These are phyloP conservation scores for Actinia tenebrosa DNA, from an alignment of 64 coral and sea anemone species.

Conservation along the genomic window DNA sequence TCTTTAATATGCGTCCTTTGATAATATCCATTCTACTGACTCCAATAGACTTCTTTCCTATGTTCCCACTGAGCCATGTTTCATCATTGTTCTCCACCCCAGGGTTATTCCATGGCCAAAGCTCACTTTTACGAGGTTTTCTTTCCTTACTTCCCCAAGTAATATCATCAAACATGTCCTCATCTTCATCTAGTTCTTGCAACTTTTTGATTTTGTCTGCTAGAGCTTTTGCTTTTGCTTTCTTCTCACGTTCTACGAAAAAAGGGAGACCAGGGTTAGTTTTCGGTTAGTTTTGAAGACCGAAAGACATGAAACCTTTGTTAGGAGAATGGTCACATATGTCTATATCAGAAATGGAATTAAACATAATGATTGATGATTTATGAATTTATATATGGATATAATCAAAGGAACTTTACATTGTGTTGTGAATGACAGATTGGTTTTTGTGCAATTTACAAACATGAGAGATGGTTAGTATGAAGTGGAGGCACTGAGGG, in stretches of 20 bases:
- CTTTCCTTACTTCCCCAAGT: conserved; percentile 10
- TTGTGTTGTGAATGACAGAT: neutral
- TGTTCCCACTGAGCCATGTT: conserved; percentile 35
- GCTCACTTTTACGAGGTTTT: conserved; percentile 40
- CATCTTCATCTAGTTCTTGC: conserved; percentile 21
- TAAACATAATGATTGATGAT: too few species aligned
- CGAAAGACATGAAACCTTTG: too few species aligned
- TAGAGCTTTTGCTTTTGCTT: conserved; percentile 18
- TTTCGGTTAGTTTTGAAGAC: too few species aligned
- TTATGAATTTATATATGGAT: too few species aligned
- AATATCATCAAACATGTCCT: conserved; percentile 8
- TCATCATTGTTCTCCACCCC: conserved; percentile 63
- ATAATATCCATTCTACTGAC: conserved; percentile 35
- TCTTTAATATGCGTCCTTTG: conserved; percentile 14
- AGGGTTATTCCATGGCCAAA: conserved; percentile 82
- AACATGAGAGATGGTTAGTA: too few species aligned
- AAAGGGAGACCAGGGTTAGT: neutral
- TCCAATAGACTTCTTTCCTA: conserved; percentile 7
- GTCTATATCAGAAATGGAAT: too few species aligned
- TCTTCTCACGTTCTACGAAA: conserved; percentile 61
- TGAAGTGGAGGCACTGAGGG: too few species aligned
- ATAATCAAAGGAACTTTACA: too few species aligned
- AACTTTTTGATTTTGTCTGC: conserved; percentile 1
- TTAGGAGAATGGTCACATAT: too few species aligned
- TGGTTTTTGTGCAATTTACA: too few species aligned